Evolutionary conservation across 2,888 invertebrate species (phyloP).

Genomic region (Gnatocerus cornutus): DNA sequence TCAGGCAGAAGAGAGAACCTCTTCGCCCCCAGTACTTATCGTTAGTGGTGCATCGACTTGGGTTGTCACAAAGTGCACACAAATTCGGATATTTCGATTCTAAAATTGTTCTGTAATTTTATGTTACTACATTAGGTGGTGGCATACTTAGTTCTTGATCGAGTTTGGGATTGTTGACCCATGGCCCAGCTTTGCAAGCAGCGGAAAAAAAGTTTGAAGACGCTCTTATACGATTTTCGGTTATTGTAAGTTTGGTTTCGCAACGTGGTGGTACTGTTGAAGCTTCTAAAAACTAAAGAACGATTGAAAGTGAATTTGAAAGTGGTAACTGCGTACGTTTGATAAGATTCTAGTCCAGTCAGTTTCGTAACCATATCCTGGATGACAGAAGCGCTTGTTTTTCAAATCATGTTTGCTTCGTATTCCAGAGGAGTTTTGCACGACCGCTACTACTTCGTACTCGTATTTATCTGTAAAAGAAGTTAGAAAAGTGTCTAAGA

Average conservation of each 20-base stretch:
- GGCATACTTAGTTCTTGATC: slow-evolving; percentile 82
- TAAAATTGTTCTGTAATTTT: slow-evolving; percentile 60
- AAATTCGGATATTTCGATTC: slow-evolving; percentile 80
- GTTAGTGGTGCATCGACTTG: slow-evolving; percentile 75
- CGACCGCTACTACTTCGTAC: slow-evolving; percentile 80
- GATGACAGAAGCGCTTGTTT: slow-evolving; percentile 86
- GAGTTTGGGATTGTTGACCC: slow-evolving; percentile 80
- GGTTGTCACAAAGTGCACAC: slow-evolving; percentile 81
- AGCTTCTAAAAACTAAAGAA: slow-evolving; percentile 81
- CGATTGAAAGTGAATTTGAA: neutral
- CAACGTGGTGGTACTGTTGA: slow-evolving; percentile 82
- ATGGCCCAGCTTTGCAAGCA: slow-evolving; percentile 91
- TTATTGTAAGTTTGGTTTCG: slow-evolving; percentile 78
- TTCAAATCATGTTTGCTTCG: slow-evolving; percentile 77
- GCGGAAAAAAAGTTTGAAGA: slow-evolving; percentile 83
- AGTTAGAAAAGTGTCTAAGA: slow-evolving; percentile 47
- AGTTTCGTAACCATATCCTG: slow-evolving; percentile 82
- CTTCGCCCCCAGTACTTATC: slow-evolving; percentile 90
- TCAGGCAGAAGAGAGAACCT: slow-evolving; percentile 87
- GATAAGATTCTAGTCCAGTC: slow-evolving; percentile 86
- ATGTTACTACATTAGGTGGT: neutral
- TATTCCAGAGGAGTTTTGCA: slow-evolving; percentile 76
- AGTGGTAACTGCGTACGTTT: slow-evolving; percentile 73
- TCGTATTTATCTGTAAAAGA: slow-evolving; percentile 71
- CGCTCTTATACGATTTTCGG: slow-evolving; percentile 84